Evolutionary conservation across 2,888 invertebrate genomes (phyloP).

Genomic region (Podabrus alpinus): DNA sequence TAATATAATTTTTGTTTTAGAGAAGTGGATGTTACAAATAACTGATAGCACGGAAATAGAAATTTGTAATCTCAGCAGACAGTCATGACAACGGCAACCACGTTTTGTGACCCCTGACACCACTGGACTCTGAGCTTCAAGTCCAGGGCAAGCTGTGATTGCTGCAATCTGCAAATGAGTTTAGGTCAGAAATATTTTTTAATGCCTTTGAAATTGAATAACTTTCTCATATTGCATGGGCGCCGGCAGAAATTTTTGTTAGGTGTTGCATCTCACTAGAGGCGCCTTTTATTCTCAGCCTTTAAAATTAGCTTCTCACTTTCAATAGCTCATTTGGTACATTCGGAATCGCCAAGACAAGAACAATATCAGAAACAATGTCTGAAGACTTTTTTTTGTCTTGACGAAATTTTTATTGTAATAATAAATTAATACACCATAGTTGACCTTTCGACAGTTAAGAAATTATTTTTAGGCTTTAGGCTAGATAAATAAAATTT

Average conservation of each 20-base stretch:
- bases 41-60: not conserved
- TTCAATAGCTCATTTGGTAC: no score
- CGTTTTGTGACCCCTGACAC: constrained; percentile 33
- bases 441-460: no score
- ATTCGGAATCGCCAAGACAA: no score
- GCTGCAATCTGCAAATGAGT: constrained; percentile 34
- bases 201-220: not conserved
- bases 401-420: no score
- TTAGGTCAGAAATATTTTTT: constrained; percentile 24
- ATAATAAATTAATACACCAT: no score
- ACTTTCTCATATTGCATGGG: not conserved
- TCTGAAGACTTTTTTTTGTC: no score
- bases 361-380: no score
- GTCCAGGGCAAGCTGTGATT: constrained; percentile 30
- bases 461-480: no score
- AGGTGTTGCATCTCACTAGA: not conserved
- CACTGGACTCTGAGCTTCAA: constrained; percentile 34
- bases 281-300: not conserved
- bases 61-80: constrained; percentile 5
- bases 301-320: not conserved
- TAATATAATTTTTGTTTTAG: not conserved
- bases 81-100: constrained; percentile 13
- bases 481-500: no score
- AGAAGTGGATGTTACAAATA: not conserved
- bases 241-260: not conserved